These are phyloP conservation scores for Ramphastos sulfuratus DNA, from an alignment of 2,113 vertebrate species.

Conservation along the genomic window DNA sequence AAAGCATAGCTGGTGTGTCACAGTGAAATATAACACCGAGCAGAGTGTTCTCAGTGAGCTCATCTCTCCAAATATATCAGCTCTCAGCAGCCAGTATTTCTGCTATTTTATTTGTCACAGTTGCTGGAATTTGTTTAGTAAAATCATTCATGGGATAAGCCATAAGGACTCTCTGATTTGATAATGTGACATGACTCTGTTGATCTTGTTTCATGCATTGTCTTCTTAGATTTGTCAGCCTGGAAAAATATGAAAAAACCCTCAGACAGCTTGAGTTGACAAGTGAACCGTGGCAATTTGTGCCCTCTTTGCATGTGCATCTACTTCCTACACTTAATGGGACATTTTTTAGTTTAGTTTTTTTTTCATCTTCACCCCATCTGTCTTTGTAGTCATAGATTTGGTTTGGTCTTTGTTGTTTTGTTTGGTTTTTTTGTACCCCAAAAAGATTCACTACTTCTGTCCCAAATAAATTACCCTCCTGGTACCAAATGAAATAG, in stretches of 20 bases:
- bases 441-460: background rate
- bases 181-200: conserved; percentile 56
- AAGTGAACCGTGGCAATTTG: conserved; percentile 38
- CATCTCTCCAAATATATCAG: background rate
- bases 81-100: background rate
- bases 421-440: background rate
- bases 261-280: background rate
- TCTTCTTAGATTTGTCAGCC: conserved; percentile 66
- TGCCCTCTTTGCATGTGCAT: background rate
- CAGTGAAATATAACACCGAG: background rate
- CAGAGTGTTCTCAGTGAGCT: background rate
- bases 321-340: background rate
- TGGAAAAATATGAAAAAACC: conserved; percentile 19
- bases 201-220: conserved; percentile 65
- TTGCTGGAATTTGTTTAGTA: conserved; percentile 28
- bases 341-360: background rate
- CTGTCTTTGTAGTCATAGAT: background rate
- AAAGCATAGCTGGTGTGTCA: background rate
- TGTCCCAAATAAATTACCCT: background rate
- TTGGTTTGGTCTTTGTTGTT: background rate
- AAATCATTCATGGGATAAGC: conserved; percentile 29
- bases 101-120: background rate
- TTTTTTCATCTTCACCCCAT: background rate
- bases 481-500: background rate
- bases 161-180: conserved; percentile 15